phyloP scores from a whole-genome alignment of 2,888 invertebrate genomes.

The Lamproptera curius region DNA sequence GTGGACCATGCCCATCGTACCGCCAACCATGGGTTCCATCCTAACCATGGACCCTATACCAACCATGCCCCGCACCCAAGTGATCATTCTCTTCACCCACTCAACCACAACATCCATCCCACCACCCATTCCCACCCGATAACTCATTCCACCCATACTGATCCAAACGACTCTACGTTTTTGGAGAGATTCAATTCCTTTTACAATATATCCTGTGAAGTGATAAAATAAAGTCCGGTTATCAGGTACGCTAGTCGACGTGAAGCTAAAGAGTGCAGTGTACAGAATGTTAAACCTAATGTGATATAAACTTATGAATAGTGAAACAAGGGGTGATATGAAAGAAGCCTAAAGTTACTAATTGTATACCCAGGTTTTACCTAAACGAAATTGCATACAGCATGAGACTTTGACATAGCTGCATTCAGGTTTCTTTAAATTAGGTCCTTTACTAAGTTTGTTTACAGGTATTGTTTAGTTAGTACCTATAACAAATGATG shows the following conservation, averaged over 20 bases:
- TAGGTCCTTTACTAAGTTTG: too few relatives aligned
- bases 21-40: background rate
- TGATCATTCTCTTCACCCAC: background rate
- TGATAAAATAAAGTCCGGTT: conserved; percentile 35
- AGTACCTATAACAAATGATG: too few relatives aligned
- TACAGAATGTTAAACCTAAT: background rate
- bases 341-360: background rate
- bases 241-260: background rate
- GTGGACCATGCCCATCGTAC: background rate
- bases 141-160: background rate
- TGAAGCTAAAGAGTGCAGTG: background rate
- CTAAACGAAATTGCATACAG: background rate
- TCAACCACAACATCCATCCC: background rate
- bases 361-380: background rate
- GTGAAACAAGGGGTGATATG: background rate
- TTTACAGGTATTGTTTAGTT: too few relatives aligned
- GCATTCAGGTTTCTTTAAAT: too few relatives aligned
- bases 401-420: too few relatives aligned
- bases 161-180: conserved; percentile 30
- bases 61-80: background rate
- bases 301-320: background rate
- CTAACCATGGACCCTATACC: too few relatives aligned
- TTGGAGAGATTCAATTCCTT: conserved; percentile 57
- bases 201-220: conserved; percentile 65
- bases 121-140: background rate